Evolutionary conservation across 2,797 vertebrate genomes (phyloP).

Genomic region (Phalloptychus januarius): DNA sequence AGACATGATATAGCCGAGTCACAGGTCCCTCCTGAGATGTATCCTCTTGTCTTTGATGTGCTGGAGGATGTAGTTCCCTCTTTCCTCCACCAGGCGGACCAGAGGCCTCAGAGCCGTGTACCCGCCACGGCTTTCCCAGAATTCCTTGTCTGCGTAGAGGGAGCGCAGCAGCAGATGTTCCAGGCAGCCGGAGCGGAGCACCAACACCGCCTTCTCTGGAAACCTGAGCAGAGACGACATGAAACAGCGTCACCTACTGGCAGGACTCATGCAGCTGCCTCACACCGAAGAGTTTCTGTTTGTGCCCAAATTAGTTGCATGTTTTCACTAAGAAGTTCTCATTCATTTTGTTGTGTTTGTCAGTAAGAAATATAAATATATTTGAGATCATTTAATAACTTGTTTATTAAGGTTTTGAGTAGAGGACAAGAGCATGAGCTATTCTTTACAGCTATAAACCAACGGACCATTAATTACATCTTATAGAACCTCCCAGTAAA

Average conservation of each 20-base stretch:
- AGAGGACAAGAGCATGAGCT: not conserved
- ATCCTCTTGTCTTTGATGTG: slow-evolving; percentile 83
- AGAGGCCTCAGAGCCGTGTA: slow-evolving; percentile 73
- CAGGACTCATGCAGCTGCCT: not conserved
- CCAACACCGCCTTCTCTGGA: slow-evolving; percentile 79
- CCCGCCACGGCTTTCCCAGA: slow-evolving; percentile 88
- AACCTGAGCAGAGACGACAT: slow-evolving; percentile 77
- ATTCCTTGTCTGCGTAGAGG: slow-evolving; percentile 81
- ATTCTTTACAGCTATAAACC: not conserved
- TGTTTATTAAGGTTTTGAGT: not conserved
- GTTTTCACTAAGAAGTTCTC: not conserved
- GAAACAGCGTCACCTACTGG: not conserved
- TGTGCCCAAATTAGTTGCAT: not conserved
- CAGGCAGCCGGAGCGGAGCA: slow-evolving; percentile 86
- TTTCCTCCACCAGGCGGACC: slow-evolving; percentile 77
- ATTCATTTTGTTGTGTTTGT: not conserved
- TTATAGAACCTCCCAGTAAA: not conserved
- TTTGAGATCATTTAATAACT: not conserved
- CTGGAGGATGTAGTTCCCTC: slow-evolving; percentile 82
- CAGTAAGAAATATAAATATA: not conserved
- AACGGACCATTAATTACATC: not conserved
- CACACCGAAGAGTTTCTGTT: not conserved
- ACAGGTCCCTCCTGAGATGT: slow-evolving; percentile 71
- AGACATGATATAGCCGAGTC: slow-evolving; percentile 18
- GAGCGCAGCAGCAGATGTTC: slow-evolving; percentile 85